Base-by-base conservation (phyloP, 2,888 invertebrate genomes). In the Synergus japonicus region DNA sequence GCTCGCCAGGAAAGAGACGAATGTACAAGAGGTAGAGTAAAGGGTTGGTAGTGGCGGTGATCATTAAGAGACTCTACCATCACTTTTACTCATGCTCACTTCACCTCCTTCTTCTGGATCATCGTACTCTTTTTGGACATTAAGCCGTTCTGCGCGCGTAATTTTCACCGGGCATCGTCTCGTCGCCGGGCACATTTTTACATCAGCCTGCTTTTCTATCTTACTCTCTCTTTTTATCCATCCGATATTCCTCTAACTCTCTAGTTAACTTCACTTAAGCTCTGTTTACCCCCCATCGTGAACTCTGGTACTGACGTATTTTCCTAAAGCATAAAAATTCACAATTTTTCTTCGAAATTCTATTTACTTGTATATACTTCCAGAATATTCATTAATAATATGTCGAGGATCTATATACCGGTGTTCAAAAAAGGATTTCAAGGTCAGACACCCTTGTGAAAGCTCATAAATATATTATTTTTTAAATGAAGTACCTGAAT, bases 131-230 rank as follows among this genome's bases (percentile, higher is more conserved):
- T 84, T 85, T 86, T 85, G 85, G 87, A 89, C 89, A 90, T 90
- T 90, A 90, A 89, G 87, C 87, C 87, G 86, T 87, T 87, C 86
- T 87, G 87, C 86, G 85, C 79, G 79, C 82, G 84, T 85, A 86
- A 87, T 87, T 86, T 87, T 86, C 81, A 79, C 76, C 69, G 54
- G 58, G 58, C 58, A 58, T 58, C 8, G 9, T 58, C n/a, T 1
- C 10, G 18, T 18, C 58, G n/a, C 15, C n/a, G 54, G 7, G 0
- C n/a, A 54, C 76, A 78, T 78, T 64, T 78, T 78, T 78, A 78
- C 73, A 49, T 29, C 37, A 64, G 65, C 63, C 76, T 65, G 37
- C 49, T 73, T 65, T 65, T 76, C 41, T 41, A 65, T 41, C 49
- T 41, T 60, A n/a, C 65, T 15, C 66, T 43, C 46, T 15, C 15